Percentiles rank a stretch among this genome's conserved stretches.
These are phyloP conservation scores for Chamaetylas fuelleborni DNA, from an alignment of 2,113 vertebrate genomes.

Conservation along the genomic window DNA sequence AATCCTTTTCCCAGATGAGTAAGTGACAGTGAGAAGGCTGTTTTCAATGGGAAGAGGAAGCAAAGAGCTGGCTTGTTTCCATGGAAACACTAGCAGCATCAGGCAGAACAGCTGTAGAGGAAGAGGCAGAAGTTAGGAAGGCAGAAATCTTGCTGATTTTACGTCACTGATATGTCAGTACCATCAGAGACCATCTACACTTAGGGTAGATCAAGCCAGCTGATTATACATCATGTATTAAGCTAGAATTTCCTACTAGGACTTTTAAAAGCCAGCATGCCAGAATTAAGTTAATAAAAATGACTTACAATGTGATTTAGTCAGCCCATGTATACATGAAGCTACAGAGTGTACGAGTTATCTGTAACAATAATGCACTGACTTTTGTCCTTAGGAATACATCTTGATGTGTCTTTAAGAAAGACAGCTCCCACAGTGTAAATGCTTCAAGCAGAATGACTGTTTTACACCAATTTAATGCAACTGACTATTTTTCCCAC, in stretches of 20 bases:
- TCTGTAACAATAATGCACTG: neutral
- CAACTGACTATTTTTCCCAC: neutral
- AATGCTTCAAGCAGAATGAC: slow-evolving; percentile 2
- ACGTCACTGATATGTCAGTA: slow-evolving; percentile 5
- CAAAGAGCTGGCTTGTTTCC: slow-evolving; percentile 87
- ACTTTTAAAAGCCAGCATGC: neutral
- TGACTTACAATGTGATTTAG: neutral
- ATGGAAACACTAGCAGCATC: slow-evolving; percentile 90
- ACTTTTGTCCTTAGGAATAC: neutral
- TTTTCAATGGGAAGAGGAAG: slow-evolving; percentile 89
- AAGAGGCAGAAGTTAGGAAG: slow-evolving; percentile 69
- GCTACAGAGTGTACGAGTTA: neutral
- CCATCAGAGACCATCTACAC: neutral
- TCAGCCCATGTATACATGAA: neutral
- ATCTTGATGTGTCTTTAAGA: neutral
- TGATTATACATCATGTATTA: neutral
- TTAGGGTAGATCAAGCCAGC: neutral
- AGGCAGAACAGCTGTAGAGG: slow-evolving; percentile 77
- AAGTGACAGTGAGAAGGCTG: slow-evolving; percentile 79
- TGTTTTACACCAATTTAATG: neutral
- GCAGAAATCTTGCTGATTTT: slow-evolving; percentile 56
- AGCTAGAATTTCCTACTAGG: neutral
- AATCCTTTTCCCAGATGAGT: slow-evolving; percentile 74
- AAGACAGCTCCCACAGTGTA: neutral
- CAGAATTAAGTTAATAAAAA: neutral